Percentiles rank a stretch among this genome's conserved stretches.
phyloP scores from a whole-genome alignment of 2,888 invertebrate genomes.

The Plebejus argus region DNA sequence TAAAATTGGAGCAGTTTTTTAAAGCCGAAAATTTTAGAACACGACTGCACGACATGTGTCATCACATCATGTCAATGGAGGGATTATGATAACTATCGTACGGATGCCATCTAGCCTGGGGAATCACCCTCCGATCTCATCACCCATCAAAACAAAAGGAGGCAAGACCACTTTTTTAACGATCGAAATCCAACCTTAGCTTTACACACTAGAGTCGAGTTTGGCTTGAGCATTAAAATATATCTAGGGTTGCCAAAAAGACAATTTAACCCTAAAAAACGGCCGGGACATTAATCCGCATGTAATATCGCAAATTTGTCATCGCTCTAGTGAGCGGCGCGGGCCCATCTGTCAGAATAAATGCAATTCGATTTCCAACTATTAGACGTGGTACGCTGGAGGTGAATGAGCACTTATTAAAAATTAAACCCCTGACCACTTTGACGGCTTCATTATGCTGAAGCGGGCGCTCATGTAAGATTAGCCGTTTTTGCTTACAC shows the following conservation, averaged over 20 bases:
- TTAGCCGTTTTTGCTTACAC: slow-evolving; percentile 26
- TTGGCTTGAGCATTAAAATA: slow-evolving; percentile 39
- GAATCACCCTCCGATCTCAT: slow-evolving; percentile 78
- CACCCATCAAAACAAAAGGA: slow-evolving; percentile 53
- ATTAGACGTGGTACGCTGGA: slow-evolving; percentile 59
- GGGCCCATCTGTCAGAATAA: slow-evolving; percentile 69
- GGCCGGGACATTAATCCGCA: slow-evolving; percentile 78
- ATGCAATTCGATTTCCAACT: slow-evolving; percentile 70
- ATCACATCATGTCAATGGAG: slow-evolving; percentile 80
- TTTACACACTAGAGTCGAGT: slow-evolving; percentile 42
- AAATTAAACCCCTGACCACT: slow-evolving; percentile 37
- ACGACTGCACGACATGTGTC: slow-evolving; percentile 78
- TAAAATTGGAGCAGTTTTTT: slow-evolving; percentile 54
- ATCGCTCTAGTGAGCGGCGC: slow-evolving; percentile 63
- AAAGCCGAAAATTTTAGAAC: slow-evolving; percentile 71
- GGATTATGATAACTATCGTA: slow-evolving; percentile 81
- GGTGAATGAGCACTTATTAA: slow-evolving; percentile 50
- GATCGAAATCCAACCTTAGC: slow-evolving; percentile 47
- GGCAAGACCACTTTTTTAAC: slow-evolving; percentile 44
- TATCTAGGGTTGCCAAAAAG: slow-evolving; percentile 69
- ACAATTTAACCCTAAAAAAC: slow-evolving; percentile 81
- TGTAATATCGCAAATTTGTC: slow-evolving; percentile 81
- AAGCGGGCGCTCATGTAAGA: slow-evolving; percentile 13
- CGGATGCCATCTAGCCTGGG: slow-evolving; percentile 75
- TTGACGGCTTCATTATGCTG: slow-evolving; percentile 26